Evolutionary conservation across 2,888 invertebrate genomes (phyloP).

Genomic region (Coenonympha glycerion): DNA sequence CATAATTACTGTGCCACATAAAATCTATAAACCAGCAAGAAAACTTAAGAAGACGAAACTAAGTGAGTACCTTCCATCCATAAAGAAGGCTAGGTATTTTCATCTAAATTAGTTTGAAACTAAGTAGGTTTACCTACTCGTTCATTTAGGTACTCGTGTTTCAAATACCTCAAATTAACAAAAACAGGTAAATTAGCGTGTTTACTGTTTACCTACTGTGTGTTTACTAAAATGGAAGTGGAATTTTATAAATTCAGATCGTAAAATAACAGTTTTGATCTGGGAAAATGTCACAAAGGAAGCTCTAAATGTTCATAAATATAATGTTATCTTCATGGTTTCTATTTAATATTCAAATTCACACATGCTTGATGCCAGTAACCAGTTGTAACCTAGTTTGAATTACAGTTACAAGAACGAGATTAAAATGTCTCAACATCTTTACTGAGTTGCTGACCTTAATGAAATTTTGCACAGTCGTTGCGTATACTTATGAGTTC

Average conservation of each 20-base stretch:
- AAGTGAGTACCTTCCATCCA: too few relatives aligned
- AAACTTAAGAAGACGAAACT: too few relatives aligned
- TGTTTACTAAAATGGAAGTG: slow-evolving; percentile 1
- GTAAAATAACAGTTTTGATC: slow-evolving; percentile 18
- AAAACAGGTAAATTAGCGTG: slow-evolving; percentile 3
- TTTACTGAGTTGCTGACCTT: slow-evolving; percentile 23
- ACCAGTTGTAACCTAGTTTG: slow-evolving; percentile 22
- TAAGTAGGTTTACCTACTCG: slow-evolving; percentile 1
- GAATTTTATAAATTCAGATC: background rate
- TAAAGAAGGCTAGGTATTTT: too few relatives aligned
- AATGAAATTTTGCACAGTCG: slow-evolving; percentile 23
- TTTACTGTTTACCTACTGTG: too few relatives aligned
- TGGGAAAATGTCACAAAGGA: slow-evolving; percentile 26
- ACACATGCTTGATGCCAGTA: slow-evolving; percentile 23
- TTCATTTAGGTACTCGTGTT: background rate
- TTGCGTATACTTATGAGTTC: too few relatives aligned
- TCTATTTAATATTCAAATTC: slow-evolving; percentile 27
- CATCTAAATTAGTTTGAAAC: background rate
- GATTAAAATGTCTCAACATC: slow-evolving; percentile 22
- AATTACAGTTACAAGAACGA: slow-evolving; percentile 21
- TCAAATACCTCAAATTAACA: background rate
- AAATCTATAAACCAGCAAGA: too few relatives aligned
- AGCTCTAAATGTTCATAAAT: slow-evolving; percentile 26
- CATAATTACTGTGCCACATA: too few relatives aligned
- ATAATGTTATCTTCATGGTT: slow-evolving; percentile 29